phyloP scores from a whole-genome alignment of 1,140 invertebrate genomes.

The Formica selysi region DNA sequence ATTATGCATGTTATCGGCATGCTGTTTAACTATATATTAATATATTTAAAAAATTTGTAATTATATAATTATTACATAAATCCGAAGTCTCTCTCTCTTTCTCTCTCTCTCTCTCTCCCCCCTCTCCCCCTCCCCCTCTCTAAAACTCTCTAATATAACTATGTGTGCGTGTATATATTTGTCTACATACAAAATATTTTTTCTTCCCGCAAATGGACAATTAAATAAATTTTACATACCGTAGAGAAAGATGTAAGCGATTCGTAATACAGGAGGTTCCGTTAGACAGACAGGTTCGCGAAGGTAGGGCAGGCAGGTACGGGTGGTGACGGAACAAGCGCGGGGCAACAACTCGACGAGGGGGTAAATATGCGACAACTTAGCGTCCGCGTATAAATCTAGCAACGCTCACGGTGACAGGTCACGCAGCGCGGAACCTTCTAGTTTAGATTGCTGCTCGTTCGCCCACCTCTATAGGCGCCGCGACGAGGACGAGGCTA shows the following conservation, averaged over 20 bases:
- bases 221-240: conserved; percentile 8
- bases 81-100: background rate
- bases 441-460: conserved; percentile 76
- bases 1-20: too few species aligned
- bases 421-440: conserved; percentile 83
- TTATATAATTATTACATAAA: background rate
- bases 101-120: too few species aligned
- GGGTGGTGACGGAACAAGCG: conserved; percentile 54
- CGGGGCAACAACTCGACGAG: conserved; percentile 57
- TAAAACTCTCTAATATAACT: background rate
- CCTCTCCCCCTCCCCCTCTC: too few species aligned
- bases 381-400: conserved; percentile 86
- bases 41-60: background rate
- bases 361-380: conserved; percentile 86
- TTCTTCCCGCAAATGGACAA: too few species aligned
- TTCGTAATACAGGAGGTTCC: background rate
- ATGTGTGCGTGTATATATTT: too few species aligned
- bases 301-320: conserved; percentile 53
- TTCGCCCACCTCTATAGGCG: conserved; percentile 70
- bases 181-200: too few species aligned
- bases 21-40: background rate
- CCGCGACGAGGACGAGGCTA: background rate
- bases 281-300: conserved; percentile 30
- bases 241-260: background rate
- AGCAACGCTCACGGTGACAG: conserved; percentile 85